Percentiles rank a stretch among this genome's conserved stretches.
These are phyloP conservation scores for Tigriopus japonicus DNA, from an alignment of 1,140 invertebrate genomes.

Conservation along the genomic window DNA sequence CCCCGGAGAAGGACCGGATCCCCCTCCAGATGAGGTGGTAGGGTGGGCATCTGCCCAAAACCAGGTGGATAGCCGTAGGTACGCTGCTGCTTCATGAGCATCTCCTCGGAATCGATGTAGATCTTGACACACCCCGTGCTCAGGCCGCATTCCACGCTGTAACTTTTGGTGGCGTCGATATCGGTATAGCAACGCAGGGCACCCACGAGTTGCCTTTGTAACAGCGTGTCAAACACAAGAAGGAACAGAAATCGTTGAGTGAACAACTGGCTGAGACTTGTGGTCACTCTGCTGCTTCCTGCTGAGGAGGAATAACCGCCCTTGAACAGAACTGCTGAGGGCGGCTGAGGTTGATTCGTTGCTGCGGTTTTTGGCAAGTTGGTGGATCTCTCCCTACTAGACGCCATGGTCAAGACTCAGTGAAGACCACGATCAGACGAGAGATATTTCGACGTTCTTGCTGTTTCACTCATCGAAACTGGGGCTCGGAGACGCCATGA, in stretches of 20 bases:
- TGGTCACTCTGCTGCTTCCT: too few relatives aligned
- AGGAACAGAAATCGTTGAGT: neutral
- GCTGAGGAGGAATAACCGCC: too few relatives aligned
- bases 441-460: too few relatives aligned
- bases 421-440: too few relatives aligned
- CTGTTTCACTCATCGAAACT: too few relatives aligned
- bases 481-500: too few relatives aligned
- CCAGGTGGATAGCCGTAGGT: neutral
- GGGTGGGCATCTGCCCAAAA: too few relatives aligned
- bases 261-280: neutral
- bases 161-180: constrained; percentile 3
- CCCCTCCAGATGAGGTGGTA: neutral
- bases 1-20: constrained; percentile 5
- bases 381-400: too few relatives aligned
- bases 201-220: neutral
- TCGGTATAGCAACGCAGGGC: constrained; percentile 8
- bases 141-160: constrained; percentile 6
- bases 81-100: neutral
- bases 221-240: neutral
- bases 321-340: too few relatives aligned
- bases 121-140: constrained; percentile 13
- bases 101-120: constrained; percentile 12
- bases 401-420: too few relatives aligned
- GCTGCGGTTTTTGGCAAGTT: too few relatives aligned
- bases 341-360: too few relatives aligned